Conservation (phyloP, 2,113 vertebrate species). For the Hiodon alosoides region DNA sequence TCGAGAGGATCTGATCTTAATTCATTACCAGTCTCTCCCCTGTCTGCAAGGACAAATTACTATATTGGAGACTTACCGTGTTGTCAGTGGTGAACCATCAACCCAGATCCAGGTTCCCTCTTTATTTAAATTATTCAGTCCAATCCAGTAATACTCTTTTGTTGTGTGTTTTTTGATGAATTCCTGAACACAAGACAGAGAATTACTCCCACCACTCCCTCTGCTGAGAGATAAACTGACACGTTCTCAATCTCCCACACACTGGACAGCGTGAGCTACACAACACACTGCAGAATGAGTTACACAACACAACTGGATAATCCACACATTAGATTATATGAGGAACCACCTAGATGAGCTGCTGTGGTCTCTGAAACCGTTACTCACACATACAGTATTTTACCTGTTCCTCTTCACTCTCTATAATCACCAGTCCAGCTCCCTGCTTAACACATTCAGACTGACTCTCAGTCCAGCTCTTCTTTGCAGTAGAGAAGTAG, state of each 20-base stretch:
- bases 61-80: not conserved
- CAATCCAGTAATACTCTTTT: slow-evolving; percentile 6
- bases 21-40: not conserved
- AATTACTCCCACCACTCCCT: not conserved
- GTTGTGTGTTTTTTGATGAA: not conserved
- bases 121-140: not conserved
- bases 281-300: not conserved
- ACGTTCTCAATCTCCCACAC: not conserved
- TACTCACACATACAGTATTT: not conserved
- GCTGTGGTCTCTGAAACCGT: not conserved
- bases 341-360: not conserved
- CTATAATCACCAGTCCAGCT: slow-evolving; percentile 18
- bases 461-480: slow-evolving; percentile 15
- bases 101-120: slow-evolving; percentile 12
- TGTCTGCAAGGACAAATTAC: not conserved
- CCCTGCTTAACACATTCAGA: slow-evolving; percentile 1
- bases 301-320: not conserved
- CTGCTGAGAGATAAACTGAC: not conserved
- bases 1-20: not conserved
- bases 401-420: slow-evolving; percentile 9
- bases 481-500: slow-evolving; percentile 11
- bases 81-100: not conserved
- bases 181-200: not conserved
- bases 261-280: not conserved
- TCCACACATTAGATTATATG: too few relatives aligned